Percentiles rank a stretch among this genome's conserved stretches.
These are phyloP conservation scores for Trichonephila inaurata DNA, from an alignment of 1,140 invertebrate genomes.

Conservation along the genomic window DNA sequence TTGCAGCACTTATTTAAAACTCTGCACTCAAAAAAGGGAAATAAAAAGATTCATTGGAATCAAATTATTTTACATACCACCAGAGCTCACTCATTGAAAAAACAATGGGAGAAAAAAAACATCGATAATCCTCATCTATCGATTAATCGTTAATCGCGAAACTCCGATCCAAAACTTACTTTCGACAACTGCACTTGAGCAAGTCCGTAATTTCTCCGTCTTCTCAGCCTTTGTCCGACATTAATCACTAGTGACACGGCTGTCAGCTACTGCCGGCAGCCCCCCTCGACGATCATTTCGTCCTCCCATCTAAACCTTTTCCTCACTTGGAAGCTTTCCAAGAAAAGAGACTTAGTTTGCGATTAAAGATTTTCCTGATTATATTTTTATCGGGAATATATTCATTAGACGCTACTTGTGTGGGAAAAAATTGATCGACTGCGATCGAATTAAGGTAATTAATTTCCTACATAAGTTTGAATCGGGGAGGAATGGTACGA, in stretches of 20 bases:
- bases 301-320: background rate
- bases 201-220: constrained; percentile 13
- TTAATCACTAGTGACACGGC: constrained; percentile 61
- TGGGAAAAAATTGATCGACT: background rate
- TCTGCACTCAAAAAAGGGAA: too few species aligned
- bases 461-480: background rate
- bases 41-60: background rate
- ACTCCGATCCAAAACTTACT: background rate
- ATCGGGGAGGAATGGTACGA: background rate
- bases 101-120: background rate
- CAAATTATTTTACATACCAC: background rate
- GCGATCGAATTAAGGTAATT: constrained; percentile 6
- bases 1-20: too few species aligned
- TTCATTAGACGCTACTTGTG: constrained; percentile 8
- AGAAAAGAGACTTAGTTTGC: constrained; percentile 17
- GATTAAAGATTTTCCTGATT: constrained; percentile 56
- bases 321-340: constrained; percentile 53
- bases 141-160: constrained; percentile 29
- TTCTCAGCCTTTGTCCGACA: constrained; percentile 34
- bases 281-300: background rate
- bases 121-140: background rate
- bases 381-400: constrained; percentile 51
- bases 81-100: background rate
- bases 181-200: background rate
- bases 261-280: constrained; percentile 58